These are phyloP conservation scores for Pygocentrus nattereri DNA, from an alignment of 2,797 vertebrate genomes.

Conservation along the genomic window DNA sequence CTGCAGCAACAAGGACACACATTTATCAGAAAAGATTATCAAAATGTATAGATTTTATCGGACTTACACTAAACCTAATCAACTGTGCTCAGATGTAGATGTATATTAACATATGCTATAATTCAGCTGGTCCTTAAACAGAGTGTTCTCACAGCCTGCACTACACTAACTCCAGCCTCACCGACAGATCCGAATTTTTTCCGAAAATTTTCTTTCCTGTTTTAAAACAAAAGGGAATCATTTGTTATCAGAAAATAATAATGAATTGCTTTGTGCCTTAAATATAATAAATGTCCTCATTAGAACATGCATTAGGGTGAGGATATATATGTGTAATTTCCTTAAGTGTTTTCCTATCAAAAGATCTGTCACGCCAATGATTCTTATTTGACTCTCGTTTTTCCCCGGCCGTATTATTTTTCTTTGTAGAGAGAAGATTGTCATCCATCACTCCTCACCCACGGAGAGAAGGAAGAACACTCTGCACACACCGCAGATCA, in stretches of 20 bases:
- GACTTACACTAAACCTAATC: too few relatives aligned
- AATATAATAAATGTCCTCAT: conserved; percentile 47
- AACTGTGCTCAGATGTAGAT: too few relatives aligned
- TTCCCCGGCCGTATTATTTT: conserved; percentile 21
- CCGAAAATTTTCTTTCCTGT: background rate
- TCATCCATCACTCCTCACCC: conserved; percentile 38
- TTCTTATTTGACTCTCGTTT: conserved; percentile 49
- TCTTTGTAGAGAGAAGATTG: conserved; percentile 1
- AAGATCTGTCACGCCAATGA: conserved; percentile 46
- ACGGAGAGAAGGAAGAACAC: conserved; percentile 29
- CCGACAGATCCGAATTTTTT: too few relatives aligned
- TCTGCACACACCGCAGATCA: conserved; percentile 31
- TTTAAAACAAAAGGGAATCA: background rate
- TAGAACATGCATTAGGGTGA: conserved; percentile 34
- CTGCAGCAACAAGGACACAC: too few relatives aligned
- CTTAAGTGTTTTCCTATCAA: conserved; percentile 60
- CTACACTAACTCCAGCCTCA: too few relatives aligned
- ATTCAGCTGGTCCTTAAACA: too few relatives aligned
- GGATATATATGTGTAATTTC: conserved; percentile 49
- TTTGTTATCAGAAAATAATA: background rate
- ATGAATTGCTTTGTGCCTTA: conserved; percentile 20
- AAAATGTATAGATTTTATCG: too few relatives aligned
- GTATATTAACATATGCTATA: too few relatives aligned
- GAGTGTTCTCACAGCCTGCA: too few relatives aligned
- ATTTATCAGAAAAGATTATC: too few relatives aligned